Evolutionary conservation across 2,888 invertebrate species (phyloP).

Genomic region (Muschampia plurimacula): DNA sequence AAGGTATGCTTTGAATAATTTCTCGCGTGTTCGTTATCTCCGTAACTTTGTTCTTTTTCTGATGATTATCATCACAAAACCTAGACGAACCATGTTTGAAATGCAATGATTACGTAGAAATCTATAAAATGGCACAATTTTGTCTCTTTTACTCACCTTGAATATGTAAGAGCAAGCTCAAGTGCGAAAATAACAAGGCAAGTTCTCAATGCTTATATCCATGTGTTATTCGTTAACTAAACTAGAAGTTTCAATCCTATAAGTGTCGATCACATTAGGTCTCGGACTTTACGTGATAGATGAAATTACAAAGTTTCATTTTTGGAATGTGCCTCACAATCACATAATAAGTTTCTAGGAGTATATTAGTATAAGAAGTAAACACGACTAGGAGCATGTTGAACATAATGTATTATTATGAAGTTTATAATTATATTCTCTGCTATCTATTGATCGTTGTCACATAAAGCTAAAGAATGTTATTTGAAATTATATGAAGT

Average conservation of each 20-base stretch:
- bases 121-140: slow-evolving; percentile 3
- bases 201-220: slow-evolving; percentile 20
- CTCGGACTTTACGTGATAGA: not conserved
- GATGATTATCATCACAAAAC: slow-evolving; percentile 2
- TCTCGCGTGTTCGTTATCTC: not conserved
- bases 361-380: too few species aligned
- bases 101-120: slow-evolving; percentile 9
- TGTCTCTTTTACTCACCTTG: slow-evolving; percentile 1
- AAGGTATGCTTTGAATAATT: too few species aligned
- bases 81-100: not conserved
- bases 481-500: too few species aligned
- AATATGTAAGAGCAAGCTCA: slow-evolving; percentile 2
- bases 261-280: slow-evolving; percentile 11
- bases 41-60: not conserved
- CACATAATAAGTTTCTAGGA: too few species aligned
- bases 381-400: too few species aligned
- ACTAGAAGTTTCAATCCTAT: slow-evolving; percentile 14
- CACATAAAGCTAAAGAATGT: too few species aligned
- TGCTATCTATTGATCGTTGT: too few species aligned
- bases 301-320: too few species aligned
- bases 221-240: slow-evolving; percentile 17
- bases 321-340: too few species aligned
- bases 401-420: too few species aligned
- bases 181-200: slow-evolving; percentile 7
- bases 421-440: too few species aligned